Percentiles rank a stretch among this genome's conserved stretches.
phyloP scores from a whole-genome alignment of 2,113 vertebrate species.

The Delphinus delphis region DNA sequence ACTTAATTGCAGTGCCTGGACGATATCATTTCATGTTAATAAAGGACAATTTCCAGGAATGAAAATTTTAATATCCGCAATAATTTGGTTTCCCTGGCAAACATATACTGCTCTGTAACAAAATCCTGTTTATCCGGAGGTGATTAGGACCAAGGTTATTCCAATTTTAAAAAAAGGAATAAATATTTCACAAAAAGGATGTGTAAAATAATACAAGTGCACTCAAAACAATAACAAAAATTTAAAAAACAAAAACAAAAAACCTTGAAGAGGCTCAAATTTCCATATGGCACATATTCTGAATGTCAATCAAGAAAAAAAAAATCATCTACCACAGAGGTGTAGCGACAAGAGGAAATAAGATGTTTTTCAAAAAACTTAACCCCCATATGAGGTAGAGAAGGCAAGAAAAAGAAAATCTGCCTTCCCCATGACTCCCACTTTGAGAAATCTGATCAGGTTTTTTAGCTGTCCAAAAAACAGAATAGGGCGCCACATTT shows the following conservation, averaged over 20 bases:
- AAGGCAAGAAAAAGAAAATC: conserved; percentile 27
- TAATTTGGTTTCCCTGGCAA: not conserved
- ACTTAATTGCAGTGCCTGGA: not conserved
- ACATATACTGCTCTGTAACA: not conserved
- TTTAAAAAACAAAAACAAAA: not conserved
- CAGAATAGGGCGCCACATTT: not conserved
- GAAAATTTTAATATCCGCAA: not conserved
- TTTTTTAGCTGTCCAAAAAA: conserved; percentile 1
- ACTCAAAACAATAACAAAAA: conserved; percentile 38
- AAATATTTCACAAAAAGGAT: not conserved
- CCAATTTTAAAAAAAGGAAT: not conserved
- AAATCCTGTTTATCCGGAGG: conserved; percentile 10
- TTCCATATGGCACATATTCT: not conserved
- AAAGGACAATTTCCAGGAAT: conserved; percentile 32
- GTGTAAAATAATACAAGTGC: conserved; percentile 9
- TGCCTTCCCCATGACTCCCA: not conserved
- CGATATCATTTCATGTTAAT: conserved; percentile 42
- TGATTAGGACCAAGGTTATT: not conserved
- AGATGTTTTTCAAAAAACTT: not conserved
- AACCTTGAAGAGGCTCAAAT: not conserved
- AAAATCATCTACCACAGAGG: not conserved
- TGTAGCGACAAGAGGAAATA: not conserved
- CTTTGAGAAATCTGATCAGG: conserved; percentile 2
- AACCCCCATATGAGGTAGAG: conserved; percentile 11
- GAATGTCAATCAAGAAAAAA: not conserved